These are phyloP conservation scores for Leucosticte australis DNA, from an alignment of 2,113 vertebrate species.

Conservation along the genomic window DNA sequence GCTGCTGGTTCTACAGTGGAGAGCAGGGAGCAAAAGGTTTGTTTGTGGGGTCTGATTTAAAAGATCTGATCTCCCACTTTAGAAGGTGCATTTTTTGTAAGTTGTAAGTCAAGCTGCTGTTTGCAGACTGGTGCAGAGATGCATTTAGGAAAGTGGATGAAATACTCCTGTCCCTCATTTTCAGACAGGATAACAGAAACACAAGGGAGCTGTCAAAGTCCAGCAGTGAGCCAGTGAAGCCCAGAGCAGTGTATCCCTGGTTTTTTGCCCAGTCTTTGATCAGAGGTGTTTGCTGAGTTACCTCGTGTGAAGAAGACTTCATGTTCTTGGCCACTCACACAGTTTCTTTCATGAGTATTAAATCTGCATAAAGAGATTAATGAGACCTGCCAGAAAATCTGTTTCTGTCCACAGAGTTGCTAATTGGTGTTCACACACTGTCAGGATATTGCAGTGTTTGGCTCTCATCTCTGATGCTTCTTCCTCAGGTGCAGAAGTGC, in stretches of 20 bases:
- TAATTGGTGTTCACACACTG: neutral
- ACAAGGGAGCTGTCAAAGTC: fast-evolving
- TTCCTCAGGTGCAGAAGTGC: neutral
- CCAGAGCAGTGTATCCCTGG: neutral
- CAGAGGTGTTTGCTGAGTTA: neutral
- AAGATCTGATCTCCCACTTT: neutral
- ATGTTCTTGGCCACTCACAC: neutral
- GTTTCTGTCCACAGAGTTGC: neutral
- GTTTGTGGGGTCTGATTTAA: fast-evolving
- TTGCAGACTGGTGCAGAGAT: neutral
- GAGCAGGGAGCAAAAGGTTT: neutral
- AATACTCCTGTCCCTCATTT: neutral
- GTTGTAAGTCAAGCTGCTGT: neutral
- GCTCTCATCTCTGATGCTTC: neutral
- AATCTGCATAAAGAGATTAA: slow-evolving; percentile 18
- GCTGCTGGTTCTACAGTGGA: neutral
- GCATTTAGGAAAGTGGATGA: neutral
- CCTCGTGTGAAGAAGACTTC: neutral
- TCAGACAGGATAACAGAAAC: neutral
- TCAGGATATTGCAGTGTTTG: neutral
- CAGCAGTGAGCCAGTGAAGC: neutral
- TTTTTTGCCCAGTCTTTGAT: neutral
- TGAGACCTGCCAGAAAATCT: neutral
- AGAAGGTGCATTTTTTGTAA: neutral
- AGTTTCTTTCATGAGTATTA: neutral